Evolutionary conservation across 2,888 invertebrate genomes (phyloP), one percentile per base, ranked within the genome.

Genomic region (Athalia cordata): DNA sequence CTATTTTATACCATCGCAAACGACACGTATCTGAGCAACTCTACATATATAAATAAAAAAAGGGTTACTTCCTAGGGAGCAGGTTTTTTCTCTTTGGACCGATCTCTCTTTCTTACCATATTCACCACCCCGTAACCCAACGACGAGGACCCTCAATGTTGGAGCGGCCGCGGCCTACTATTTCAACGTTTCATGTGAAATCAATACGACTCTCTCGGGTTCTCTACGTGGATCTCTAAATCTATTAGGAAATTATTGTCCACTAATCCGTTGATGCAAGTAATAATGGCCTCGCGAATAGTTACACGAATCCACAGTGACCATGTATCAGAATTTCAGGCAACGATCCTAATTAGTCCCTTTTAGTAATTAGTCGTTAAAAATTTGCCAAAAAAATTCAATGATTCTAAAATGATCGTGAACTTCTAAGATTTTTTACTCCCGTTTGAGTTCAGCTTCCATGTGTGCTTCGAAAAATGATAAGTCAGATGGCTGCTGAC

Each of bases 11-110:
- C n/a, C 49, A 66, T 49, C 49, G 49, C 47, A 13, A 49, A 11
- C 13, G 49, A 49, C 66, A 66, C 66, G 66, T 66, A 66, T 66
- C 66, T 66, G 8, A 13, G 66, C 66, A 66, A 13, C 66, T 49
- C 47, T 66, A 29, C 29, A 29, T 29, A 29, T 29, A 29, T 29
- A 29, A 29, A 29, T 29, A 29, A 49, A 66, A 66, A 65, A 66
- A 66, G 49, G 66, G 66, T 66, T 66, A 49, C 66, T 66, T 66
- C 47, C 15, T 49, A 66, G 49, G 49, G 66, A 66, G 47, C 45
- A 64, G 47, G 29, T 29, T 29, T 29, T 29, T 29, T 45, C 64
- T 6, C 47, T 15, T 29, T 5, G 8, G 7, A 49, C 49, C 49
- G 13, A n/a, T n/a, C 49, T 49, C 49, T 66, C 15, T 9, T 52